Base-by-base conservation (phyloP, 2,888 invertebrate genomes). In the Geophilus truncorum region DNA sequence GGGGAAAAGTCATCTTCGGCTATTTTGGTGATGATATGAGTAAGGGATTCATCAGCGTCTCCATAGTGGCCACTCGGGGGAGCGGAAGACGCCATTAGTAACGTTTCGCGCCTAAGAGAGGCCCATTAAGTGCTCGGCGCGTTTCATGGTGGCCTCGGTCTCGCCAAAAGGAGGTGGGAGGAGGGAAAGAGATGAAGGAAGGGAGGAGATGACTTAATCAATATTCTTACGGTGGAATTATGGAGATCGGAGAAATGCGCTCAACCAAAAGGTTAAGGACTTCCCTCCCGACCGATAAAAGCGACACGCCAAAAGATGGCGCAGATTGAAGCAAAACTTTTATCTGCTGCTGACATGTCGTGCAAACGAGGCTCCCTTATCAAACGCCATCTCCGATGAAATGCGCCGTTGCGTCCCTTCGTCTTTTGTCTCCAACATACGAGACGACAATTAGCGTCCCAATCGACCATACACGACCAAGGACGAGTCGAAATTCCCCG, bases 151-250 rank as follows among this genome's bases (percentile, higher is more conserved):
- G 57, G 57, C 57, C 57, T 57, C 57, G 18, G 57, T 57, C 57
- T 57, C 57, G 57, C 57, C 57, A 57, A 23, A 57, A 57, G 57
- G 57, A 57, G 57, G 57, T 57, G 57, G 57, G 57, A 57, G n/a
- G n/a, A n/a, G n/a, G 57, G 57, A 21, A 23, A 57, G 21, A 57
- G 57, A 32, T 32, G 28, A 28, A 70, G 70, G 23, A 70, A 70
- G 30, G 76, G 21, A 76, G 76, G 30, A 28, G 76, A 76, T 76
- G 76, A 76, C 76, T 76, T 76, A 76, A 76, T 76, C 76, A 76
- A 76, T 76, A 76, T 76, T 76, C 76, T 57, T 76, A 76, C 76
- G 30, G 76, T 76, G 76, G 76, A 76, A 76, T 76, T 76, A 76
- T 76, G 76, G 76, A 76, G 76, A 76, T 76, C 32, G 76, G 76